phyloP scores from a whole-genome alignment of 1,140 invertebrate genomes.

The Ptiloglossa arizonensis region DNA sequence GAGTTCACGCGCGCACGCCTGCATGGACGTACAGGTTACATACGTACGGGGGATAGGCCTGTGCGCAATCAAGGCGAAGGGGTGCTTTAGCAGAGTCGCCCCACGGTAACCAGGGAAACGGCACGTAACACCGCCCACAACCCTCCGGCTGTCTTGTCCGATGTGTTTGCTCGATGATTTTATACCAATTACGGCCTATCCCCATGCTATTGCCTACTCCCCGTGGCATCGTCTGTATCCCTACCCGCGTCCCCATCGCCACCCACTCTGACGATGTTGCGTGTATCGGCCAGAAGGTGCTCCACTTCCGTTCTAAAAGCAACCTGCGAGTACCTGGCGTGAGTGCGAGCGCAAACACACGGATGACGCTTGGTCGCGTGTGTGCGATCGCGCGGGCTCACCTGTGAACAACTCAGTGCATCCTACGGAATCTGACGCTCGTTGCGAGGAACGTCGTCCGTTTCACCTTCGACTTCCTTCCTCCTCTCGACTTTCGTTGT shows the following conservation, averaged over 20 bases:
- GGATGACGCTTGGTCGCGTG: background rate
- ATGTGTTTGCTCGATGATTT: conserved; percentile 82
- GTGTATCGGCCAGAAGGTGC: conserved; percentile 43
- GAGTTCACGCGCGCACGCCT: background rate
- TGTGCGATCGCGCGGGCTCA: no score
- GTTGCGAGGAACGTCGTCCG: no score
- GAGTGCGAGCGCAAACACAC: background rate
- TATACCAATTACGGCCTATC: conserved; percentile 82
- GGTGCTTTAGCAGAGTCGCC: conserved; percentile 73
- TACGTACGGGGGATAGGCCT: conserved; percentile 56
- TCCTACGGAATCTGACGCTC: background rate
- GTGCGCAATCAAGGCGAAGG: conserved; percentile 75
- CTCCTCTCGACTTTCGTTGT: background rate
- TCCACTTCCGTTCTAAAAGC: conserved; percentile 47
- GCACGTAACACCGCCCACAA: conserved; percentile 81
- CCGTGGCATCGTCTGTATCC: conserved; percentile 57
- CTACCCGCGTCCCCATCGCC: conserved; percentile 54
- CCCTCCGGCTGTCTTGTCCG: conserved; percentile 78
- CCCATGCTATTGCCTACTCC: conserved; percentile 71
- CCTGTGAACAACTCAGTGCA: background rate
- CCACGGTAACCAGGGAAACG: conserved; percentile 77
- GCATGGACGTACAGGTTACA: background rate
- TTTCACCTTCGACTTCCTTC: background rate
- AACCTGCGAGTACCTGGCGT: conserved; percentile 15
- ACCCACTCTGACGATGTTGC: conserved; percentile 39